Conservation (phyloP, 2,113 vertebrate genomes). For the Rhodinocichla rosea region DNA sequence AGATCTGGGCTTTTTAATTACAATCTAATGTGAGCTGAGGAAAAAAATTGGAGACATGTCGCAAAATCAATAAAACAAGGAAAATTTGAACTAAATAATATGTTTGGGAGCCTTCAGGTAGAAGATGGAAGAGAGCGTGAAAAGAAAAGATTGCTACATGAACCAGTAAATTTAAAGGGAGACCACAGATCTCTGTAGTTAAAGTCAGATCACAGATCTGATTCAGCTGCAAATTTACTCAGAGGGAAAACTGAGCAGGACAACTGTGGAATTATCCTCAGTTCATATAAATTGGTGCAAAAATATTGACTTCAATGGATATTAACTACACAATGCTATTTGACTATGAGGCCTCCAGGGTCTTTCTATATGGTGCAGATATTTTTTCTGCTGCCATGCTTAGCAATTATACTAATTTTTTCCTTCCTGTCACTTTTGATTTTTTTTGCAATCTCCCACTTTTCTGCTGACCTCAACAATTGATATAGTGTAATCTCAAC, state of each 20-base stretch:
- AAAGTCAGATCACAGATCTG: background rate
- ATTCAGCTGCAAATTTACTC: background rate
- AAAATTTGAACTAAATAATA: background rate
- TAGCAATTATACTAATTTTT: background rate
- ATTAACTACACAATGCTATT: background rate
- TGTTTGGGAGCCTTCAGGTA: background rate
- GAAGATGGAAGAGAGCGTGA: background rate
- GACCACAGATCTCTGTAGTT: background rate
- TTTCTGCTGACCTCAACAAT: background rate
- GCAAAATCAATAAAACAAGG: background rate
- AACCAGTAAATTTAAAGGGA: background rate
- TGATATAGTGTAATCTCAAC: background rate
- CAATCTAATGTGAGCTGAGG: background rate
- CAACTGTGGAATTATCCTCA: background rate
- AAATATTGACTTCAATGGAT: background rate
- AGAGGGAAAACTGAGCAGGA: background rate
- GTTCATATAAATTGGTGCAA: background rate
- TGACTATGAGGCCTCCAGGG: background rate
- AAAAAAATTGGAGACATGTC: background rate
- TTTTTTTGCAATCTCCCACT: background rate
- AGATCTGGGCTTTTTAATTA: background rate
- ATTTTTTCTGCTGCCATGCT: background rate
- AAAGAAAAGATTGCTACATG: background rate
- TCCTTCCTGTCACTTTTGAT: background rate
- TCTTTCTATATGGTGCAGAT: background rate